Evolutionary conservation across 2,888 invertebrate genomes (phyloP), one percentile per base, ranked within the genome.

Genomic region (Troglohyphantes excavatus): DNA sequence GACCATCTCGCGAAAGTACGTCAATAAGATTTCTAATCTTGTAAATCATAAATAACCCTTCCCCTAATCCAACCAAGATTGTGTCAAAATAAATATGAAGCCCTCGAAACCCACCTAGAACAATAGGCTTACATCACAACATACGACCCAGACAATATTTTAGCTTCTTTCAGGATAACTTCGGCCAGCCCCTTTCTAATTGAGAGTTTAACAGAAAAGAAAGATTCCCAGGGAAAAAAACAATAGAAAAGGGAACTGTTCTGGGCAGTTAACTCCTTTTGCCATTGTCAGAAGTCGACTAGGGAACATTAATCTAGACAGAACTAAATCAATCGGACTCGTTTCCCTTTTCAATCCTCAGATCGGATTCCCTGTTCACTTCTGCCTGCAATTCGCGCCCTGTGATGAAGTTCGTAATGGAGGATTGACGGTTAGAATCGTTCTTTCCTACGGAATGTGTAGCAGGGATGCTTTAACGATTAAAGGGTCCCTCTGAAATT

Each of bases 241-340:
- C 23, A 26, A 53, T 33, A 73, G 65, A 84, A 65, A 29, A 67
- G 73, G 53, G 67, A 85, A 75, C 67, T 53, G 73, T 84, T 84
- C 65, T 73, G 83, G 73, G 59, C 85, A 85, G 85, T 76, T 85
- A 76, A 85, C 85, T 76, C 75, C 73, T 76, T 63, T 63, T 39
- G 53, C 75, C 23, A 59, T 85, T 85, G 85, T 85, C 85, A 76
- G 53, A 75, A 76, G 59, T 76, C 59, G 76, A 26, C 59, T 59
- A 9, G 43, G 59, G 59, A 59, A 85, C 85, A 85, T 85, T 85
- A 76, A 76, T 85, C 76, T 76, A 33, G 29, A 33, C 67, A 68
- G 39, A 76, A 33, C 76, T 59, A 85, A 85, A 85, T 85, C 76
- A 85, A 85, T 85, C 59, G 65, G n/a, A 65, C 29, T 29, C 53